Base-by-base conservation (phyloP, 2,113 vertebrate species). In the Crotalus horridus region DNA sequence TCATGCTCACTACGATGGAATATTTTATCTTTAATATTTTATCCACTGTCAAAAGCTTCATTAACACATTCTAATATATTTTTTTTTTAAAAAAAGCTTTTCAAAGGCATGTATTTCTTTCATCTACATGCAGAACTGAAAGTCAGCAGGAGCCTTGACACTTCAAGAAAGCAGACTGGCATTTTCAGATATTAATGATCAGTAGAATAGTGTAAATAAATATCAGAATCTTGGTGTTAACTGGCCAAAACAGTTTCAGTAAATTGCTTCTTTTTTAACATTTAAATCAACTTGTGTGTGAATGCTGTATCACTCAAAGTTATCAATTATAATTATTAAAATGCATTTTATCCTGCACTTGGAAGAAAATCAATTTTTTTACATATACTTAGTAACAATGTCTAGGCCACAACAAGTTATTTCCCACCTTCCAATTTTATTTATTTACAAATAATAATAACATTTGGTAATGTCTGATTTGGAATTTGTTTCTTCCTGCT, bases 111-210 rank as follows among this genome's bases (percentile, higher is more conserved):
- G 92, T 11, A 59, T 89, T 48, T 85, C 51, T 95, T 95, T 95
- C 55, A 95, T 91, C 92, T 88, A 46, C 21, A 97, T 85, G 95
- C 74, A 96, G 94, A 88, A 91, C 43, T 93, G 85, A 92, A 89
- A 20, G 85, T 89, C 92, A 96, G 90, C 95, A 96, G 94, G 96
- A 96, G 95, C 88, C 92, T 90, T 92, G 58, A 48, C 91, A 92
- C 94, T 96, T 95, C 88, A 93, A 96, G 93, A 96, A 94, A 93
- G 85, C 91, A 39, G 39, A 94, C 93, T 86, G 95, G 95, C 91
- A 93, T 46, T 91, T 58, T 87, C 96, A 94, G 88, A 94, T 93
- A 91, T 92, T 89, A 95, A 96, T 10, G 48, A 55, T 39, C 81
- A 91, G 92, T 92, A 95, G 92, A n/a, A 91, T 93, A 91, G 20